Base-by-base conservation (phyloP, 2,113 vertebrate species). In the Sminthopsis crassicaudata region DNA sequence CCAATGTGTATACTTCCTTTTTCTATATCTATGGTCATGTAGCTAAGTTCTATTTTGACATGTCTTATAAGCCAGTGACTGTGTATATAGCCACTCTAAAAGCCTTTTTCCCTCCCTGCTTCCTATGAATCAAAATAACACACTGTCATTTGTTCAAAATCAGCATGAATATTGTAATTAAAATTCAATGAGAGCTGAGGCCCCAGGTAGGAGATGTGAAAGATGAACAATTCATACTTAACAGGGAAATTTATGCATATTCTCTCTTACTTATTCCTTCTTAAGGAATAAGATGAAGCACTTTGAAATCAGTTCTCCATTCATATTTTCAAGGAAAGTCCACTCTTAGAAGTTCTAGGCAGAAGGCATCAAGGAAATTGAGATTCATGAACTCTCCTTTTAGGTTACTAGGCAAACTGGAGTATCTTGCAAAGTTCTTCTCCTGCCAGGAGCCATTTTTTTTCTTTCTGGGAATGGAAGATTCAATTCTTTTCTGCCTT, bases 161-260 rank as follows among this genome's bases (percentile, higher is more conserved):
- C 2, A 46, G 25, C 22, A 42, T 26, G 3, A 50, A 27, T 90
- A 91, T 95, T 55, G 55, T 52, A 84, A 52, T 2, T 91, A 6
- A 23, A 91, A 91, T 11, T 92, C 84, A 95, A 89, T 76, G 48
- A 91, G 89, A 91, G 9, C 14, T 91, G 46, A 95, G 88, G 4
- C 50, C 94, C 93, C 55, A 30, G 94, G 50, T 55, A 90, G 36
- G 25, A 92, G 91, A 53, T 93, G 53, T 53, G 93, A 93, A 46
- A 42, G 25, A 89, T 27, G 27, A 53, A 11, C 91, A 95, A 96
- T 92, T 93, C 90, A 91, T 88, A 22, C 67, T 19, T 53, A 76
- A 90, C 94, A 96, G 30, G 93, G 94, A 92, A 97, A 94, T 91
- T 95, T 53, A 95, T 46, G 46, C 6, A 46, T 84, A 84, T 67